phyloP scores from a whole-genome alignment of 2,797 vertebrate species.

The Podargus strigoides region DNA sequence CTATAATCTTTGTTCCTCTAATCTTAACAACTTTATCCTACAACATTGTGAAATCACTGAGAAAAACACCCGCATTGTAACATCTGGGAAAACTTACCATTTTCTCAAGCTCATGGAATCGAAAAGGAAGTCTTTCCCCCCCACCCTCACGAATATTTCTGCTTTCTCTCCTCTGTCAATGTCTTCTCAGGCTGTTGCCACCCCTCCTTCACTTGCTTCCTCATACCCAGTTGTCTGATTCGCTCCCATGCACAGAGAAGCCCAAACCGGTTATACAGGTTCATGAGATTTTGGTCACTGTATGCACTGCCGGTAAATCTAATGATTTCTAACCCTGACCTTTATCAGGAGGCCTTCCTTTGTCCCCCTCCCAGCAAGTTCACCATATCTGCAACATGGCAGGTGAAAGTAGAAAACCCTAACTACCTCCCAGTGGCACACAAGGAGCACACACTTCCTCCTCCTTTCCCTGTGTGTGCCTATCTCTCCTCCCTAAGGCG shows the following conservation, averaged over 20 bases:
- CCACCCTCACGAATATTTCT: not conserved
- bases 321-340: not conserved
- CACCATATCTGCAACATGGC: not conserved
- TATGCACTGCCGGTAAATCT: not conserved
- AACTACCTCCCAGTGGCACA: not conserved
- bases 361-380: not conserved
- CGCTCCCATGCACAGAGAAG: not conserved
- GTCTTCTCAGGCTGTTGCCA: not conserved
- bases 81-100: not conserved
- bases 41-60: not conserved
- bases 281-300: not conserved
- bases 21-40: not conserved
- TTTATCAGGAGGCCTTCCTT: not conserved
- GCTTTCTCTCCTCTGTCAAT: not conserved
- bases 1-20: not conserved
- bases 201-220: constrained; percentile 6
- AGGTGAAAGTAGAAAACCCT: not conserved
- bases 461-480: not conserved
- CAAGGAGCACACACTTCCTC: not conserved
- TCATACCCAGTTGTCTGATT: constrained; percentile 8
- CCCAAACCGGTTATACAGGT: constrained; percentile 53
- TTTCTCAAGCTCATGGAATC: not conserved
- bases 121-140: not conserved
- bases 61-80: not conserved
- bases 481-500: not conserved